Evolutionary conservation across 2,888 invertebrate genomes (phyloP), one percentile per base, ranked within the genome.

Genomic region (Melolontha melolontha): DNA sequence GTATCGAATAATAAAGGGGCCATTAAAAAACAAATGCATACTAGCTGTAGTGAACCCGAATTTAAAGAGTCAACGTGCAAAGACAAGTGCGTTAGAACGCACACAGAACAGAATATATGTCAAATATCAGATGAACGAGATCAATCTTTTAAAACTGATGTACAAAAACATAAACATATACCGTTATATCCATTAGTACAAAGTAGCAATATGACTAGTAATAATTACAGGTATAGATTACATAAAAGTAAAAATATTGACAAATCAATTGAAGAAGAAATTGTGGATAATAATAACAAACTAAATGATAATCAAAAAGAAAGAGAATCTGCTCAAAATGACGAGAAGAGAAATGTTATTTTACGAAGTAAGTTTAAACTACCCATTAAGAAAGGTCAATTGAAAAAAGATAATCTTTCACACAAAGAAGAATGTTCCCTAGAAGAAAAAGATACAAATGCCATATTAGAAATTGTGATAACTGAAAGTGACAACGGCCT

Each of bases 141-240:
- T n/a, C n/a, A n/a, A n/a, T n/a, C n/a, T n/a, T n/a, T n/a, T n/a
- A 6, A 29, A 29, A 55, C 11, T 10, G 22, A 40, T 59, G 47
- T 34, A 47, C 59, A 59, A 44, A 59, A 59, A 47, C 29, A 44
- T 0, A 59, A 59, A 29, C 44, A 59, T 29, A 12, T 59, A 34
- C 44, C 59, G n/a, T n/a, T 42, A n/a, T 12, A 57, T 44, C 12
- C 57, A 8, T 42, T 44, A 59, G 59, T 59, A 59, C 59, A 59
- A 59, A 59, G 34, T 47, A 47, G 47, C 16, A 29, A 44, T 29
- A 41, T 29, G 34, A 44, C 44, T 47, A 59, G 29, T 42, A 59
- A 29, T 29, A 34, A 41, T 47, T 6, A 4, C 6, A 4, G 29
- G 29, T 59, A 59, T 41, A 59, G 34, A 22, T 27, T 59, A 14